Percentiles rank a stretch among this genome's conserved stretches.
phyloP scores from a whole-genome alignment of 1,140 invertebrate genomes.

The Laupala kohalensis region DNA sequence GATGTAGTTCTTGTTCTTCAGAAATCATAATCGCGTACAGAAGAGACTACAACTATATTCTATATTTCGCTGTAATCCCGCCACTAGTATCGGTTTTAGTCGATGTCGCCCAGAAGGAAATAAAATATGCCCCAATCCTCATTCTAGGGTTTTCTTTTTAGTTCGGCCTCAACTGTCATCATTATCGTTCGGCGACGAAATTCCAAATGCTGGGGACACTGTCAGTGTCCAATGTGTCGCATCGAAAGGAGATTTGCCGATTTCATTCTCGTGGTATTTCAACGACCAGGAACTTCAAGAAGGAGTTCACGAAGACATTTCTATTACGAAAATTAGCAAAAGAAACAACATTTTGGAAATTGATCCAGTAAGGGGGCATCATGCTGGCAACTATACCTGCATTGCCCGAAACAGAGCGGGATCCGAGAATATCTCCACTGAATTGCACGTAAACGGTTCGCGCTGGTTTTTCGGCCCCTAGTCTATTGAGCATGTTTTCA shows the following conservation, averaged over 20 bases:
- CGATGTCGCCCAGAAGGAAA: too few relatives aligned
- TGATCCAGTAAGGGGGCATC: conserved; percentile 48
- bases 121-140: too few relatives aligned
- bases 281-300: conserved; percentile 31
- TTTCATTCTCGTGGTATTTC: conserved; percentile 37
- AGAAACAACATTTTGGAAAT: conserved; percentile 52
- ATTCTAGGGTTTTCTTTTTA: conserved; percentile 13
- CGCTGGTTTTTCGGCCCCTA: too few relatives aligned
- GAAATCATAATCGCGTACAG: too few relatives aligned
- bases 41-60: too few relatives aligned
- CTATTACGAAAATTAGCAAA: neutral
- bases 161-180: conserved; percentile 19
- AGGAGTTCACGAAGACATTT: neutral
- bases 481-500: too few relatives aligned
- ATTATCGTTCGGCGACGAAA: conserved; percentile 27
- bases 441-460: conserved; percentile 55
- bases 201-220: conserved; percentile 26
- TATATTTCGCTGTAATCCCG: too few relatives aligned
- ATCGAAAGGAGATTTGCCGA: conserved; percentile 38
- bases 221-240: conserved; percentile 37
- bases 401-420: conserved; percentile 54
- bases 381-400: conserved; percentile 57
- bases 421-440: conserved; percentile 44
- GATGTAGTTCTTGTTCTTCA: too few relatives aligned
- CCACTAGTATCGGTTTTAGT: too few relatives aligned